Conservation (phyloP, 2,797 vertebrate genomes). For the Microctenopoma steveboyesi region DNA sequence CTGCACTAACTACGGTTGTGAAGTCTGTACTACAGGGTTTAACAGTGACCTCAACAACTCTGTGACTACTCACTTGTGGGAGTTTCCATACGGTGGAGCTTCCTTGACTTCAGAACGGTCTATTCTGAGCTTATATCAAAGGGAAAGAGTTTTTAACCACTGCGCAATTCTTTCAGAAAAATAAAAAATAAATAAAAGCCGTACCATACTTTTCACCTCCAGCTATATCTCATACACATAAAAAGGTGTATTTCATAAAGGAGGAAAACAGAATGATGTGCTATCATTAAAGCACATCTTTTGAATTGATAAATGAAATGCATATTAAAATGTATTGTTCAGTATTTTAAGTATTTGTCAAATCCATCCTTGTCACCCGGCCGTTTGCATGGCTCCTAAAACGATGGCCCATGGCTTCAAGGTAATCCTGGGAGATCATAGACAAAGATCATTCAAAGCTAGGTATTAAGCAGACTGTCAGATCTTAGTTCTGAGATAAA, state of each 20-base stretch:
- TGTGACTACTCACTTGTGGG: conserved; percentile 47
- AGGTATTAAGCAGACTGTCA: conserved; percentile 46
- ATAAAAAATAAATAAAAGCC: conserved; percentile 5
- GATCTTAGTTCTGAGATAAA: conserved; percentile 57
- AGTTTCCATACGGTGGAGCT: conserved; percentile 54
- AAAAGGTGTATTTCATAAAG: conserved; percentile 41
- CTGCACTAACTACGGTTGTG: conserved; percentile 47
- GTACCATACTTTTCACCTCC: conserved; percentile 49
- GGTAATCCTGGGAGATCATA: conserved; percentile 40
- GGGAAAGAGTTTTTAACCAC: conserved; percentile 54
- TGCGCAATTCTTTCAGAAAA: conserved; percentile 46
- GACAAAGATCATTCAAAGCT: conserved; percentile 48
- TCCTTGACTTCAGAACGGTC: conserved; percentile 64
- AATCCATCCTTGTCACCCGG: conserved; percentile 39
- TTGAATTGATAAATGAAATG: conserved; percentile 37
- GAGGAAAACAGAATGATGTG: conserved; percentile 11
- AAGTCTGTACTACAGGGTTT: conserved; percentile 52
- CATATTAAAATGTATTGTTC: conserved; percentile 34
- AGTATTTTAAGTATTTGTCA: conserved; percentile 27
- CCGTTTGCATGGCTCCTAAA: conserved; percentile 34
- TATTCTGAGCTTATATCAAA: conserved; percentile 67
- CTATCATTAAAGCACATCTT: conserved; percentile 22
- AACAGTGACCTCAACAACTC: conserved; percentile 64
- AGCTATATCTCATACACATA: conserved; percentile 40
- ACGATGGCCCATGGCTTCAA: conserved; percentile 32